Evolutionary conservation across 2,797 vertebrate species (phyloP).

Genomic region (Cossypha polioptera): DNA sequence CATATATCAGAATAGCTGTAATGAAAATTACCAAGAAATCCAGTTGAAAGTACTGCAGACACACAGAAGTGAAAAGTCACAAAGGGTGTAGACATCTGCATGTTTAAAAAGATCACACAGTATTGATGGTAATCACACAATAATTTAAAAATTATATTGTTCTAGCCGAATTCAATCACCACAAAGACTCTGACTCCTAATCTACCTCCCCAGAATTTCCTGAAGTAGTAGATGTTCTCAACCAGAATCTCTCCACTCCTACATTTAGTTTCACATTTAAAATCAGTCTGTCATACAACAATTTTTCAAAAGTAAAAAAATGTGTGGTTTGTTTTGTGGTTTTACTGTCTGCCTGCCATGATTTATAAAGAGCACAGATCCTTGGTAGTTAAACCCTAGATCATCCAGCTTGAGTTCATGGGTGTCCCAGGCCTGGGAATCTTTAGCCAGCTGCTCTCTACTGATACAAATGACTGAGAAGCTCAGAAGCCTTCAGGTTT

Average conservation of each 20-base stretch:
- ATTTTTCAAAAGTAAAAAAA: background rate
- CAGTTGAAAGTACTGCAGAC: background rate
- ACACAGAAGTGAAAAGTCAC: background rate
- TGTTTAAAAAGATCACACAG: background rate
- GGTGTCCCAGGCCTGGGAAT: background rate
- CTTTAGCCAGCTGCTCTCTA: background rate
- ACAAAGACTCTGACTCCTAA: background rate
- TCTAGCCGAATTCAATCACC: background rate
- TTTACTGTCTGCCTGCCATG: background rate
- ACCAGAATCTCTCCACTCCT: background rate
- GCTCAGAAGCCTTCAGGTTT: background rate
- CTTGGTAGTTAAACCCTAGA: background rate
- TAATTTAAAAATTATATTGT: background rate
- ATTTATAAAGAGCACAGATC: background rate
- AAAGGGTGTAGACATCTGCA: background rate
- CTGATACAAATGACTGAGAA: background rate
- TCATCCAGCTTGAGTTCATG: background rate
- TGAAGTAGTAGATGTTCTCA: background rate
- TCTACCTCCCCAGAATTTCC: background rate
- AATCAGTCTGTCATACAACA: background rate
- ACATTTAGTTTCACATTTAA: background rate
- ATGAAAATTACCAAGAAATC: background rate
- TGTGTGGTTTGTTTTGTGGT: rapidly evolving
- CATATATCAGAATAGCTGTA: background rate
- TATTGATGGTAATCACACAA: background rate